Conservation (phyloP, 2,797 vertebrate species). For the Amblyraja radiata region DNA sequence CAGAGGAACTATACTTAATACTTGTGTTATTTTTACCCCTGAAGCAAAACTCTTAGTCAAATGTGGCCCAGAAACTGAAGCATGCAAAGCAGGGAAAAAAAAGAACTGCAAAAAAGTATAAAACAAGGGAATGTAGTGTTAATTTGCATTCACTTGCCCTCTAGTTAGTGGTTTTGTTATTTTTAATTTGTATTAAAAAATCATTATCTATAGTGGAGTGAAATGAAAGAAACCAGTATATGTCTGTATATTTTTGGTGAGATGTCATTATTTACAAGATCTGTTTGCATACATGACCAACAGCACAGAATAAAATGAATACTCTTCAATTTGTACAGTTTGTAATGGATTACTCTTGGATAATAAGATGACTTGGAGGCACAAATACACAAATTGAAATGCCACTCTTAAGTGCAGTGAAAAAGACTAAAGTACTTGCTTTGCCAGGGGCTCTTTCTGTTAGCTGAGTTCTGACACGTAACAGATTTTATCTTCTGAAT, state of each 20-base stretch:
- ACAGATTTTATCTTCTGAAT: conserved; percentile 49
- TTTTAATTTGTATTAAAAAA: background rate
- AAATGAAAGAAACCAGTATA: background rate
- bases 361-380: conserved; percentile 53
- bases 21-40: background rate
- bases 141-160: background rate
- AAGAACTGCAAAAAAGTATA: background rate
- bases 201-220: background rate
- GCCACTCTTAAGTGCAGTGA: conserved; percentile 47
- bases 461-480: conserved; percentile 43
- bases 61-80: background rate
- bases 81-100: background rate
- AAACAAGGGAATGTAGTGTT: background rate
- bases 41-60: background rate
- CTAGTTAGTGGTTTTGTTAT: background rate
- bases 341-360: conserved; percentile 56
- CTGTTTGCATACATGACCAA: conserved; percentile 48
- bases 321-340: conserved; percentile 53
- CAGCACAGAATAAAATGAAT: conserved; percentile 43
- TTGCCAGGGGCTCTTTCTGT: conserved; percentile 46
- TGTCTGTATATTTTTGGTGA: conserved; percentile 42
- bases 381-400: conserved; percentile 53
- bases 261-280: conserved; percentile 52
- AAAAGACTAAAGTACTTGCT: conserved; percentile 44
- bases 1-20: background rate